These are phyloP conservation scores for Trachelipus rathkii DNA, from an alignment of 1,140 invertebrate genomes.

Conservation along the genomic window DNA sequence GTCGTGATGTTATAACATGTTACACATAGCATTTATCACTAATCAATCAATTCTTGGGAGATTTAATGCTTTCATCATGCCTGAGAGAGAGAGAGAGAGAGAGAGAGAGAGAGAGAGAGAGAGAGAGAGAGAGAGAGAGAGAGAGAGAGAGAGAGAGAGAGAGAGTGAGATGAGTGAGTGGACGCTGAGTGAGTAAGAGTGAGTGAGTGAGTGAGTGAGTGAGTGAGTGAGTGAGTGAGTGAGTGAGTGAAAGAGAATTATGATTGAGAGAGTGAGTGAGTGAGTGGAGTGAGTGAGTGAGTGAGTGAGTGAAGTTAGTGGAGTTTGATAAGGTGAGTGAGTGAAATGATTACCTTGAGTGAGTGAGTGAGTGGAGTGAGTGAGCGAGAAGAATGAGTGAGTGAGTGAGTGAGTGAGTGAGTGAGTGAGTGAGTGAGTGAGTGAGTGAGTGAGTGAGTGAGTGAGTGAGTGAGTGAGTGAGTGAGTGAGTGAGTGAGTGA, in stretches of 20 bases:
- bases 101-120: background rate
- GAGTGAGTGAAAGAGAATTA: background rate
- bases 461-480: no score
- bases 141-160: slow-evolving; percentile 18
- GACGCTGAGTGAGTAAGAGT: background rate
- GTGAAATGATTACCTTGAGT: no score
- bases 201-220: background rate
- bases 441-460: background rate
- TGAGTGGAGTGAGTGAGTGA: background rate
- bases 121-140: background rate
- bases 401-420: slow-evolving; percentile 2
- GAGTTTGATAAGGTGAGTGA: no score
- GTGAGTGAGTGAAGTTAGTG: no score
- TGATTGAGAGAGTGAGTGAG: background rate
- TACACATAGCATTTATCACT: no score
- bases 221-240: no score
- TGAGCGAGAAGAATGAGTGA: background rate
- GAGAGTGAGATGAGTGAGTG: background rate
- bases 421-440: slow-evolving; percentile 6
- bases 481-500: no score
- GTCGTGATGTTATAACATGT: no score
- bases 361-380: background rate
- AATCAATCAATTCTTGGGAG: no score
- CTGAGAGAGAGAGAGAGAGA: background rate
- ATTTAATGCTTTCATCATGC: no score